Conservation (phyloP, 2,888 invertebrate species). For the Junonia oenone region DNA sequence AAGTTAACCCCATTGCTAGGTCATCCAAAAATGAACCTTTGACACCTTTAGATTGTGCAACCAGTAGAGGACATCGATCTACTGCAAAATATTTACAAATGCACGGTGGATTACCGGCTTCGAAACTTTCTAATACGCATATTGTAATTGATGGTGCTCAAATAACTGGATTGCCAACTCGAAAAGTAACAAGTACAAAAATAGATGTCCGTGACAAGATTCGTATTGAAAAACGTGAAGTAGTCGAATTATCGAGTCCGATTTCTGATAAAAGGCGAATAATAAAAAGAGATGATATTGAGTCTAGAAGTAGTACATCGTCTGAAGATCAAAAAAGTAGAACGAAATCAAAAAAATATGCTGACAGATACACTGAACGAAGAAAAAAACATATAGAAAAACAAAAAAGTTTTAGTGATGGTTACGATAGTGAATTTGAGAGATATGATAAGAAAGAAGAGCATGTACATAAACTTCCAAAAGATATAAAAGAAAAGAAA, state of each 20-base stretch:
- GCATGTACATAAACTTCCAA: slow-evolving; percentile 45
- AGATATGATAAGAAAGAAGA: slow-evolving; percentile 42
- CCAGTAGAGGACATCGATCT: slow-evolving; percentile 91
- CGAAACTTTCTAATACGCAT: slow-evolving; percentile 79
- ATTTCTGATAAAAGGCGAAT: slow-evolving; percentile 47
- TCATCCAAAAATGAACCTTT: slow-evolving; percentile 90
- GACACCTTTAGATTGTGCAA: slow-evolving; percentile 94
- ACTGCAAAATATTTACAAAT: slow-evolving; percentile 95
- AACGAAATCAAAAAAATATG: slow-evolving; percentile 45
- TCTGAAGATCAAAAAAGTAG: slow-evolving; percentile 59
- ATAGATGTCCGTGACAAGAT: slow-evolving; percentile 72
- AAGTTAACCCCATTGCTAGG: slow-evolving; percentile 90
- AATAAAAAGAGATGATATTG: slow-evolving; percentile 47
- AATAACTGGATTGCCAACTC: slow-evolving; percentile 63
- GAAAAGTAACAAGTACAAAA: slow-evolving; percentile 74
- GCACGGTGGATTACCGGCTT: slow-evolving; percentile 92
- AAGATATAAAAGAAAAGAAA: slow-evolving; percentile 46
- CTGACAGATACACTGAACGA: slow-evolving; percentile 52
- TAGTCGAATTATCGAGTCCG: slow-evolving; percentile 71
- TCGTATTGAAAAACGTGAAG: slow-evolving; percentile 72
- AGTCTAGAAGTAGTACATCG: slow-evolving; percentile 67
- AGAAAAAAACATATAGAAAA: slow-evolving; percentile 53
- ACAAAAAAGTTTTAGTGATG: slow-evolving; percentile 75
- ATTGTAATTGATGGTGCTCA: slow-evolving; percentile 66
- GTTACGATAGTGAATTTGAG: slow-evolving; percentile 67